Percentiles rank a stretch among this genome's conserved stretches.
These are phyloP conservation scores for Clostera curtula DNA, from an alignment of 2,888 invertebrate genomes.

Conservation along the genomic window DNA sequence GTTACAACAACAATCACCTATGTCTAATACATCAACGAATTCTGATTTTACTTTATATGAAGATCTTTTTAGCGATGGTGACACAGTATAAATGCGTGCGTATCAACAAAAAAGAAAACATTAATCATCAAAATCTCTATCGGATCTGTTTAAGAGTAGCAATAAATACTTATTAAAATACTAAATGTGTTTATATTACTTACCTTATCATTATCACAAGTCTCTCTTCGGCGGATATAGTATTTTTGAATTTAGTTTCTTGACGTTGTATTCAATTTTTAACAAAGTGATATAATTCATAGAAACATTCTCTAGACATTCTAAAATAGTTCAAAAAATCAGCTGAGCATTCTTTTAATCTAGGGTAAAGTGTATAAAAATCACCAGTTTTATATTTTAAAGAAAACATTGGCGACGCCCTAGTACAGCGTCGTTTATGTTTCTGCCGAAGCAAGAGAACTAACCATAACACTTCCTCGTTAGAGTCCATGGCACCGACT, in stretches of 20 bases:
- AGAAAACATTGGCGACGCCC: no score
- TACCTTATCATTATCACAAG: constrained; percentile 6
- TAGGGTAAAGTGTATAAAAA: constrained; percentile 1
- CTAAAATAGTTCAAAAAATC: constrained; percentile 6
- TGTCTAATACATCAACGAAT: constrained; percentile 8
- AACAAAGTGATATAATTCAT: constrained; percentile 7
- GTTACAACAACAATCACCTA: constrained; percentile 5
- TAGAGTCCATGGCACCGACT: not conserved
- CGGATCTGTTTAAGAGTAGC: not conserved
- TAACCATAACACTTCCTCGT: not conserved
- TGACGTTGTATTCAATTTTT: constrained; percentile 8
- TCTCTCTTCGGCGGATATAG: constrained; percentile 6
- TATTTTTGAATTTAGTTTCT: constrained; percentile 5
- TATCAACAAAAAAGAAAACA: not conserved
- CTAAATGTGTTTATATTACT: constrained; percentile 5
- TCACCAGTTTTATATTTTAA: not conserved
- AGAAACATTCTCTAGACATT: constrained; percentile 10
- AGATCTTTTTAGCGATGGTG: constrained; percentile 8
- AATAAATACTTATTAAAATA: constrained; percentile 3
- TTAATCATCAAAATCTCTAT: not conserved
- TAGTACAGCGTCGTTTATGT: not conserved
- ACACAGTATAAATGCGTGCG: constrained; percentile 4
- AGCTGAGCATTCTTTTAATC: constrained; percentile 7
- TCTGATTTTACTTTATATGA: constrained; percentile 7
- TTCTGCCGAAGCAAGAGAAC: not conserved